Conservation (phyloP, 2,797 vertebrate species). For the Helarctos malayanus region DNA sequence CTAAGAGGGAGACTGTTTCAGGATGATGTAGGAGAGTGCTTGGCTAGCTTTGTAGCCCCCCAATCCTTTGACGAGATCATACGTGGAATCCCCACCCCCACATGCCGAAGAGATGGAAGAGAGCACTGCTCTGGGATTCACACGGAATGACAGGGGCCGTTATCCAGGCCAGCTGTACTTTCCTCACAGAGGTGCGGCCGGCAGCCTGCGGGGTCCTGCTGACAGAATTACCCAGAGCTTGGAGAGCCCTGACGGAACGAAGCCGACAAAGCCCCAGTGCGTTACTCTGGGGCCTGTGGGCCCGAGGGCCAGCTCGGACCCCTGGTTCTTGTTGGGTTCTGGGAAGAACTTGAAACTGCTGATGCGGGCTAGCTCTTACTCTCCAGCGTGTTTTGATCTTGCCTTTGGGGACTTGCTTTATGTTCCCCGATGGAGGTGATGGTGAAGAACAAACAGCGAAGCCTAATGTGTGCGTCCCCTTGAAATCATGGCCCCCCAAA, state of each 20-base stretch:
- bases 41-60: neutral
- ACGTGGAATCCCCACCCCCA: neutral
- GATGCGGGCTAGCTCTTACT: neutral
- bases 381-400: neutral
- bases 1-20: neutral
- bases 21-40: neutral
- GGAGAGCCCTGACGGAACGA: neutral
- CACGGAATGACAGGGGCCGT: too few relatives aligned
- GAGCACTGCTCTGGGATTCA: neutral
- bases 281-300: neutral
- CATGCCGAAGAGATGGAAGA: neutral
- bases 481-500: neutral
- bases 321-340: neutral
- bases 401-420: neutral
- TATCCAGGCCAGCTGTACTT: neutral
- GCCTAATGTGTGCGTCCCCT: neutral
- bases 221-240: neutral
- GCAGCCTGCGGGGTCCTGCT: neutral
- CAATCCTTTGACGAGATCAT: neutral
- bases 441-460: neutral
- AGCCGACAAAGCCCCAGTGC: neutral
- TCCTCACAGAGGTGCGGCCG: neutral
- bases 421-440: neutral
- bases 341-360: neutral
- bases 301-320: neutral